Base-by-base conservation (phyloP, 2,888 invertebrate species). In the Andrena chrysosceles region DNA sequence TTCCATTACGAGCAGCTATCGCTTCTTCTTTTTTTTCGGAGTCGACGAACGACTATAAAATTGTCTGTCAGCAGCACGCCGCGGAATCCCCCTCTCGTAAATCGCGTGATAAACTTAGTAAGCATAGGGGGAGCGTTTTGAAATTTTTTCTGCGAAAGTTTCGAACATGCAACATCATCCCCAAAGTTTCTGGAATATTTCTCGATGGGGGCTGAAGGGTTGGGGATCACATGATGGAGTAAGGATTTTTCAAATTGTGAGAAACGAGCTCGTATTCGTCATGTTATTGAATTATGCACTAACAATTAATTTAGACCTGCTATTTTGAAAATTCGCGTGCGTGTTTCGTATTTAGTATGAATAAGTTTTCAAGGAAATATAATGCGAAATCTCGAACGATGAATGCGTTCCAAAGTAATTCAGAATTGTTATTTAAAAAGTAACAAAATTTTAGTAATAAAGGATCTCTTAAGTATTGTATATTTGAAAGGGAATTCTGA, bases 1-100 rank as follows among this genome's bases (percentile, higher is more conserved):
- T 78, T 70, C 79, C 79, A 42, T 79, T 64, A 78, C 49, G 64
- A 77, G 78, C 59, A 64, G 54, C 26, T 77, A 69, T 78, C 56
- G 69, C 10, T 66, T 66, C 31, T 7, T n/a, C n/a, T 8, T 20
- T 70, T 31, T 10, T 33, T 13, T 8, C n/a, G 4, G n/a, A 49
- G 72, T 49, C 79, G 23, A 7, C 59, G 26, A 52, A 31, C 66
- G 31, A 49, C 70, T 71, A 71, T 80, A 80, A 80, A 80, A 60
- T 71, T 54, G 80, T 80, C 80, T 71, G 80, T 71, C 80, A 59
- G 66, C 10, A 13, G 31, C 52, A 20, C 8, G 35, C 59, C 56
- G 2, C 59, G 52, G 33, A 68, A 80, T 78, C 63, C 68, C 52
- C 26, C 64, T 26, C 59, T 16, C 60, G 71, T 71, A 80, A 80